Percentiles rank a stretch among this genome's conserved stretches.
phyloP scores from a whole-genome alignment of 2,888 invertebrate genomes.

The Oligia latruncula region DNA sequence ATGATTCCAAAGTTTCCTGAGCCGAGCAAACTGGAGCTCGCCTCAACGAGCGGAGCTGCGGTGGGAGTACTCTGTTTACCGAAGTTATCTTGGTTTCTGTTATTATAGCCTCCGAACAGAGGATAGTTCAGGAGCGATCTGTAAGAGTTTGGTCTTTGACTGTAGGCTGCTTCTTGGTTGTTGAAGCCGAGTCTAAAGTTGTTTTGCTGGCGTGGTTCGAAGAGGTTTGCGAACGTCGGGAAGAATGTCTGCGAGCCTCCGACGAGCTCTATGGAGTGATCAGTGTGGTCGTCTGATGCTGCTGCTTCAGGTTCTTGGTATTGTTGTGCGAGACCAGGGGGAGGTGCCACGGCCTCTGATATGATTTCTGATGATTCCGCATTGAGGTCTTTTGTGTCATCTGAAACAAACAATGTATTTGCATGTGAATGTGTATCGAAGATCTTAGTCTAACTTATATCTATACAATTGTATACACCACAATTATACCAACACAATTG shows the following conservation, averaged over 20 bases:
- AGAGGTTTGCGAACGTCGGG: conserved; percentile 93
- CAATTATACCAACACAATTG: not conserved
- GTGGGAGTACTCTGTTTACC: conserved; percentile 81
- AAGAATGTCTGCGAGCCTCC: conserved; percentile 93
- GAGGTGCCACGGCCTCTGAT: conserved; percentile 85
- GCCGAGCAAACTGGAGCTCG: conserved; percentile 92
- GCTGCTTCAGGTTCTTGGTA: conserved; percentile 74
- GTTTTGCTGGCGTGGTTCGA: conserved; percentile 89
- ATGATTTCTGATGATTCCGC: conserved; percentile 88
- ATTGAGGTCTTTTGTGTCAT: conserved; percentile 81
- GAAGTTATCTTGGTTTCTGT: conserved; percentile 81
- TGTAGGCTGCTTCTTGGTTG: conserved; percentile 91
- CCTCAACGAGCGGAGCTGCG: conserved; percentile 85
- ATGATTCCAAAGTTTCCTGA: conserved; percentile 97
- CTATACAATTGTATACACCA: too few relatives aligned
- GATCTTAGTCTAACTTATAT: conserved; percentile 8
- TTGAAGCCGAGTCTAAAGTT: conserved; percentile 90
- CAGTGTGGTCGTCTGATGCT: conserved; percentile 78
- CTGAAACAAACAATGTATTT: conserved; percentile 78
- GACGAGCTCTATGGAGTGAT: conserved; percentile 89
- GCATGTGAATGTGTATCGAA: conserved; percentile 53
- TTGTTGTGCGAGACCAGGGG: conserved; percentile 71
- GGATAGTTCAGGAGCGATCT: conserved; percentile 86
- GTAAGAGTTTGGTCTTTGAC: conserved; percentile 90
- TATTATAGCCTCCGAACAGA: conserved; percentile 80